phyloP scores from a whole-genome alignment of 1,140 invertebrate genomes.

The Panulirus ornatus region DNA sequence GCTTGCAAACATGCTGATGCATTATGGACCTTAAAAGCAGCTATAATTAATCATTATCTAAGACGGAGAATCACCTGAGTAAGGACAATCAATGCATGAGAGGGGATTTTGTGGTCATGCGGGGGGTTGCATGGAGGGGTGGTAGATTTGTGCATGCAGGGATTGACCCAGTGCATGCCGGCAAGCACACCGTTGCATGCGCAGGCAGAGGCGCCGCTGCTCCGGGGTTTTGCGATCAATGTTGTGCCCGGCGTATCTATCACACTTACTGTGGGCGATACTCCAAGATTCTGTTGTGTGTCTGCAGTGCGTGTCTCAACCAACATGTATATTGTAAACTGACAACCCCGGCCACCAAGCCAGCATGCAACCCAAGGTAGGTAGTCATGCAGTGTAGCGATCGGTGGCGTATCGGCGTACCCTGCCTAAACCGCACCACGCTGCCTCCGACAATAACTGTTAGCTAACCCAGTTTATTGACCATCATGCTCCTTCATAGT shows the following conservation, averaged over 20 bases:
- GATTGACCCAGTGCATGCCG: conserved; percentile 71
- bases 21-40: background rate
- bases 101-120: conserved; percentile 28
- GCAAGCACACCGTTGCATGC: conserved; percentile 70
- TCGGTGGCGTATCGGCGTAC: conserved; percentile 13
- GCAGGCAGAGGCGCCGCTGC: conserved; percentile 61
- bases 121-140: conserved; percentile 60
- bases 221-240: conserved; percentile 65
- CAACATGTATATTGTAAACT: conserved; percentile 29
- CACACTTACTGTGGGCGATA: conserved; percentile 38
- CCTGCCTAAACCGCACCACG: conserved; percentile 27
- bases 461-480: conserved; percentile 12
- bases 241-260: conserved; percentile 57
- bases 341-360: conserved; percentile 15
- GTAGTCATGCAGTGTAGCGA: conserved; percentile 57
- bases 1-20: conserved; percentile 18
- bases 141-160: conserved; percentile 69
- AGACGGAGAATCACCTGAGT: background rate
- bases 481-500: background rate
- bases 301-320: conserved; percentile 22
- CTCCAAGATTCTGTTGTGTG: conserved; percentile 48
- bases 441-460: conserved; percentile 1
- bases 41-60: background rate
- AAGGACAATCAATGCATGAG: conserved; percentile 3
- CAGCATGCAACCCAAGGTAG: conserved; percentile 48